Conservation (phyloP, 1,140 invertebrate genomes). For the Hylaeus volcanicus region DNA sequence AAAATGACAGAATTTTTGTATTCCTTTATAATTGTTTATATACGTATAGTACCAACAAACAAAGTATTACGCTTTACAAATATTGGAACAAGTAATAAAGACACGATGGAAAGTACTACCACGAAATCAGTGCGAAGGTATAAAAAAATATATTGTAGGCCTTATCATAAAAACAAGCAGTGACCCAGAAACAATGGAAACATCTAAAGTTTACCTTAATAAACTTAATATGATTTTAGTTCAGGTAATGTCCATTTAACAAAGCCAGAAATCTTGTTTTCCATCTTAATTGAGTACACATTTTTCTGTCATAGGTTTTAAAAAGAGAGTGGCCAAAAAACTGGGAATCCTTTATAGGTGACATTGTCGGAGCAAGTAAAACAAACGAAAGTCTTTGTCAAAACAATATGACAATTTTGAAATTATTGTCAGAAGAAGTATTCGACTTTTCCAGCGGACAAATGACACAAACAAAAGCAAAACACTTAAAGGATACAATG, state of each 20-base stretch:
- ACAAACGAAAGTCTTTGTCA: slow-evolving; percentile 99
- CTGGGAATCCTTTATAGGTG: slow-evolving; percentile 99
- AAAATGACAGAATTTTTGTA: background rate
- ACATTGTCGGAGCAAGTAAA: slow-evolving; percentile 99
- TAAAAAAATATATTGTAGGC: slow-evolving; percentile 99
- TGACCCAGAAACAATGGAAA: slow-evolving; percentile 92
- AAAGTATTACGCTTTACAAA: slow-evolving; percentile 99
- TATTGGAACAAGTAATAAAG: slow-evolving; percentile 99
- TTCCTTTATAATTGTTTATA: background rate
- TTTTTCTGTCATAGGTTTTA: slow-evolving; percentile 87
- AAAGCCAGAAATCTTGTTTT: background rate
- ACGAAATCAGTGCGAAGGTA: slow-evolving; percentile 98
- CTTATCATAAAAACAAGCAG: slow-evolving; percentile 99
- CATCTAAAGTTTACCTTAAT: slow-evolving; percentile 97
- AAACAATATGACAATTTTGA: slow-evolving; percentile 99
- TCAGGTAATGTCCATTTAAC: slow-evolving; percentile 80
- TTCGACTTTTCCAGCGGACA: slow-evolving; percentile 99
- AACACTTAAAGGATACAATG: slow-evolving; percentile 99
- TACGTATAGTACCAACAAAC: slow-evolving; percentile 93
- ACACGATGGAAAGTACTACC: slow-evolving; percentile 99
- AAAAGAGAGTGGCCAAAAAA: slow-evolving; percentile 99
- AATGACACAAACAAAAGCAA: slow-evolving; percentile 99
- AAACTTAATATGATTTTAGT: slow-evolving; percentile 99
- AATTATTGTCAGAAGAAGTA: slow-evolving; percentile 98
- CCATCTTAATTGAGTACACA: background rate